A percentile compares a stretch with the other conserved stretches of the same genome.
phyloP scores from a whole-genome alignment of 2,888 invertebrate genomes.

The Xylota sylvarum region DNA sequence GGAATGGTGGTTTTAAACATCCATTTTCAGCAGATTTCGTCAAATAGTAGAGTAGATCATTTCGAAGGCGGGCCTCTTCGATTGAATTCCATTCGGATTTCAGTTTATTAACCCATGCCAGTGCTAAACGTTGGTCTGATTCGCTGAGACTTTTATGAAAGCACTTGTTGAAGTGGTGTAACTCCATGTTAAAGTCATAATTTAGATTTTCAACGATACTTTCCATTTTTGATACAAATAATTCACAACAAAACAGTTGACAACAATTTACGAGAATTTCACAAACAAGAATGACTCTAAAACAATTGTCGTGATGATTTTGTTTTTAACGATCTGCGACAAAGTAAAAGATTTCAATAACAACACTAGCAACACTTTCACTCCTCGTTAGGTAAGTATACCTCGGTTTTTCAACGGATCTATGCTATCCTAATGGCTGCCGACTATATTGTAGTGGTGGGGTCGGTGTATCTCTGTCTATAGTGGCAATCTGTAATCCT shows the following conservation, averaged over 20 bases:
- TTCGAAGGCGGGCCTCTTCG: constrained; percentile 86
- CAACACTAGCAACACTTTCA: too few species aligned
- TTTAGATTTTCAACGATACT: constrained; percentile 85
- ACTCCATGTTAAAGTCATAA: constrained; percentile 86
- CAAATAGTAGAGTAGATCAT: constrained; percentile 86
- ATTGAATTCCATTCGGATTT: constrained; percentile 84
- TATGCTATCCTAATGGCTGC: too few species aligned
- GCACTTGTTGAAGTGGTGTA: constrained; percentile 85
- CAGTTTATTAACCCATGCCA: constrained; percentile 86
- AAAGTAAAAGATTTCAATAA: too few species aligned
- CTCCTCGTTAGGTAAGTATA: too few species aligned
- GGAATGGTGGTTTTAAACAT: constrained; percentile 85
- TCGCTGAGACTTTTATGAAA: constrained; percentile 83
- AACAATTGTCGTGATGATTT: not conserved
- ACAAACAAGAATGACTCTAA: not conserved
- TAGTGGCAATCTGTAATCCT: too few species aligned
- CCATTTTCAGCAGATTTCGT: constrained; percentile 85
- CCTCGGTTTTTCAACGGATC: too few species aligned
- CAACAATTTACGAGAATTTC: too few species aligned
- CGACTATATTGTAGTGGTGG: too few species aligned
- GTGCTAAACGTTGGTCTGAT: constrained; percentile 84
- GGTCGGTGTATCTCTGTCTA: too few species aligned
- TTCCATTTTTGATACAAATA: constrained; percentile 80
- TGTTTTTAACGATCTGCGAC: too few species aligned
- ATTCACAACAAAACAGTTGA: not conserved